A percentile compares a stretch with the other conserved stretches of the same genome.
Conservation (phyloP, 92 coral and sea anemone species). For the Porites cylindrica region DNA sequence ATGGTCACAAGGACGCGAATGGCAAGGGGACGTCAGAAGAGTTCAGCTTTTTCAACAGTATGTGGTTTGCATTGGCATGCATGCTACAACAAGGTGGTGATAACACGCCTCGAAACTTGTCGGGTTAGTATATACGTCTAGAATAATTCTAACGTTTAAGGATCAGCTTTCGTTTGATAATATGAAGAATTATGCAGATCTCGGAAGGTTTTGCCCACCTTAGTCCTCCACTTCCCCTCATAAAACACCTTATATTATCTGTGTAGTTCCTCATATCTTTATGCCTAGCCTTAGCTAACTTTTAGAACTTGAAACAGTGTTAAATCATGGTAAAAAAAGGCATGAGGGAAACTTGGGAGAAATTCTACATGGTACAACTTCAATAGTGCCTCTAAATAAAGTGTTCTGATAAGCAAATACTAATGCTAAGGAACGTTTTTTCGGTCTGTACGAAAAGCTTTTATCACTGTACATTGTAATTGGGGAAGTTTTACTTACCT, state of each 20-base stretch:
- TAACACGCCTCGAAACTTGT: constrained; percentile 56
- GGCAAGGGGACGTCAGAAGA: constrained; percentile 57
- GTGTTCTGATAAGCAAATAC: neutral
- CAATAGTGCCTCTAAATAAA: too few relatives aligned
- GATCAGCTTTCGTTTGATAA: neutral
- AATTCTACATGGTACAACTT: too few relatives aligned
- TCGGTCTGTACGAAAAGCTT: neutral
- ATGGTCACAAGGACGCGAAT: constrained; percentile 57
- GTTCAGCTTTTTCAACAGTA: constrained; percentile 49
- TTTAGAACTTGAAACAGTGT: too few relatives aligned
- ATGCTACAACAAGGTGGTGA: constrained; percentile 85
- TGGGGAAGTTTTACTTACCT: neutral
- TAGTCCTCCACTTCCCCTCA: too few relatives aligned
- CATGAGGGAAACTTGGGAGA: too few relatives aligned
- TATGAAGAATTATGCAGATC: neutral
- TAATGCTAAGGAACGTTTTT: neutral
- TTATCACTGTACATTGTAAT: too few relatives aligned
- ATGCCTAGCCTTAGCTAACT: too few relatives aligned
- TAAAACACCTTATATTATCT: too few relatives aligned
- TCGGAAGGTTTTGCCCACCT: neutral
- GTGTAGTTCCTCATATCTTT: too few relatives aligned
- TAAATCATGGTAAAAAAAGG: too few relatives aligned
- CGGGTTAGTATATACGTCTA: constrained; percentile 43
- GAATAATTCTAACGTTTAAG: neutral
- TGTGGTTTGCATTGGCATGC: constrained; percentile 73